Evolutionary conservation across 2,113 vertebrate species (phyloP).

Genomic region (Microcebus jonahi): DNA sequence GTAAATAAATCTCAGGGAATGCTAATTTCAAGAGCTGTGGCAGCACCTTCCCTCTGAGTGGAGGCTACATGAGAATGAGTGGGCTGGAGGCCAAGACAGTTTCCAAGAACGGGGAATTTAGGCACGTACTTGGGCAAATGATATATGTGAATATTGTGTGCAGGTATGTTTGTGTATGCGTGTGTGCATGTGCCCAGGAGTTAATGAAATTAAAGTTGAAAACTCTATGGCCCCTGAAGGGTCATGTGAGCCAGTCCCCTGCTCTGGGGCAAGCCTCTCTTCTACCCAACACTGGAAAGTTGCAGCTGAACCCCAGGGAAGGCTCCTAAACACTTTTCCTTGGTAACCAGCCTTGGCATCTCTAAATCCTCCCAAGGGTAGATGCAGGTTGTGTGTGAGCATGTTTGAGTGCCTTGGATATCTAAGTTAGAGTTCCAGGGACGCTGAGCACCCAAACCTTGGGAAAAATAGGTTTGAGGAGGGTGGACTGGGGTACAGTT

Average conservation of each 20-base stretch:
- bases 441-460: not conserved
- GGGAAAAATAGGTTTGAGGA: not conserved
- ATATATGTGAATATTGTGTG: not conserved
- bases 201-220: not conserved
- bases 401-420: conserved; percentile 10
- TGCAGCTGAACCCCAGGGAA: conserved; percentile 46
- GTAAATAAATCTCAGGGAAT: not conserved
- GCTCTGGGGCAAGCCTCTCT: not conserved
- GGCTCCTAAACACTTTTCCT: conserved; percentile 50
- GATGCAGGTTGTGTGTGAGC: not conserved
- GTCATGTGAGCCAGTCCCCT: not conserved
- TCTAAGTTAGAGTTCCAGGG: not conserved
- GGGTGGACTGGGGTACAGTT: not conserved
- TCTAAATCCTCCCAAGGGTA: conserved; percentile 41
- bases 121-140: not conserved
- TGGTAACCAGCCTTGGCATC: conserved; percentile 70
- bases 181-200: not conserved
- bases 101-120: not conserved
- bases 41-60: not conserved
- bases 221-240: not conserved
- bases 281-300: conserved; percentile 13
- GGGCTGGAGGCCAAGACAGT: not conserved
- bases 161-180: rapidly evolving
- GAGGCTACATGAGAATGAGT: not conserved
- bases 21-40: not conserved